Conservation (phyloP, 2,797 vertebrate species). For the Merluccius polli region DNA sequence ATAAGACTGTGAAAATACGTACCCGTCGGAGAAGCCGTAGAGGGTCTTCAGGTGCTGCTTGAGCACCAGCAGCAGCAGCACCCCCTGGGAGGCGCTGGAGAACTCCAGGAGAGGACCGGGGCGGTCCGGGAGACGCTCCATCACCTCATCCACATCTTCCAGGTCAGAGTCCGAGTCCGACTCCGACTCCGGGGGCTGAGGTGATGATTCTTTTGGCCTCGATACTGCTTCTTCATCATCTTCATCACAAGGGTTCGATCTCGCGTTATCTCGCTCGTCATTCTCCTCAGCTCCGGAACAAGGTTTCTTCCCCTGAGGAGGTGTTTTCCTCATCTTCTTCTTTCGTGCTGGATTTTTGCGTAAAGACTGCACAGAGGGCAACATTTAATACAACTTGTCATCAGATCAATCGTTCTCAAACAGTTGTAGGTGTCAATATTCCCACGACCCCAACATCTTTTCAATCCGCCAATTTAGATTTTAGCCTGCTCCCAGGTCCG, state of each 20-base stretch:
- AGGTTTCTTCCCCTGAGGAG: slow-evolving; percentile 58
- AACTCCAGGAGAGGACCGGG: slow-evolving; percentile 88
- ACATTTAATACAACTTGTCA: neutral
- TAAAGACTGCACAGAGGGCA: slow-evolving; percentile 80
- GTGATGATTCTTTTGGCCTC: slow-evolving; percentile 76
- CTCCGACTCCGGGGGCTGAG: slow-evolving; percentile 70
- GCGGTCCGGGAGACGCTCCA: slow-evolving; percentile 89
- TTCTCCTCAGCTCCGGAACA: slow-evolving; percentile 71
- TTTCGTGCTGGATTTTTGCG: slow-evolving; percentile 75
- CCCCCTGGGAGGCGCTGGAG: slow-evolving; percentile 90
- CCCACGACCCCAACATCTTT: too few species aligned
- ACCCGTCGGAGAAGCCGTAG: slow-evolving; percentile 97
- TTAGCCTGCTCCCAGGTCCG: too few species aligned
- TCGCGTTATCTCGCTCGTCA: slow-evolving; percentile 43
- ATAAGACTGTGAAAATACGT: too few species aligned
- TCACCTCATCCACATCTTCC: slow-evolving; percentile 86
- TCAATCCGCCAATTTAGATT: too few species aligned
- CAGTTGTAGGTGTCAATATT: neutral
- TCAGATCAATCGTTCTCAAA: neutral
- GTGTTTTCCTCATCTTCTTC: slow-evolving; percentile 80
- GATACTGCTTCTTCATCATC: slow-evolving; percentile 66
- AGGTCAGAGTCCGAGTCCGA: slow-evolving; percentile 82
- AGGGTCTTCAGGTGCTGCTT: slow-evolving; percentile 98
- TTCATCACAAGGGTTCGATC: slow-evolving; percentile 66
- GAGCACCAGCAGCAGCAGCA: slow-evolving; percentile 89